These are phyloP conservation scores for Himalopsyche kuldschensis DNA, from an alignment of 2,888 invertebrate species.

Conservation along the genomic window DNA sequence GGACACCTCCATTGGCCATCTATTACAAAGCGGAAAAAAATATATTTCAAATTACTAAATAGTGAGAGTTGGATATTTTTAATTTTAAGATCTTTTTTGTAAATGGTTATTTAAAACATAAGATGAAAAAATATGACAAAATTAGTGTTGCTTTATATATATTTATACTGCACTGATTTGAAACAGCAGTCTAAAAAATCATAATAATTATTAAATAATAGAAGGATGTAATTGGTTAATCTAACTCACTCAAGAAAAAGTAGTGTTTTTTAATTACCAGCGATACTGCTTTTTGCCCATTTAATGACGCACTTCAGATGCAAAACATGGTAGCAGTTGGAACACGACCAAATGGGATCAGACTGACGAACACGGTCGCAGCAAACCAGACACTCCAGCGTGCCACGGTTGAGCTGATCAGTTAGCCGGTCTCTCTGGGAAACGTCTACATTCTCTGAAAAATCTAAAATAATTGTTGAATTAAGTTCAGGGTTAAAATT, in stretches of 20 bases:
- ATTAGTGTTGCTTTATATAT: background rate
- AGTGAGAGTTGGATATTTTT: background rate
- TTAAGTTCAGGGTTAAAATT: no score
- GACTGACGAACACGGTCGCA: slow-evolving; percentile 81
- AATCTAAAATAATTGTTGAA: slow-evolving; percentile 3
- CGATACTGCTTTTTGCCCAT: slow-evolving; percentile 86
- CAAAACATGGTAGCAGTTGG: slow-evolving; percentile 88
- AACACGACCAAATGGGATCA: slow-evolving; percentile 88
- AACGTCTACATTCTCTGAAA: slow-evolving; percentile 52
- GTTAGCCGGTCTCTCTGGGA: slow-evolving; percentile 83
- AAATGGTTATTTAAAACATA: no score
- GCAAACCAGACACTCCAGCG: slow-evolving; percentile 92
- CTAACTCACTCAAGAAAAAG: background rate
- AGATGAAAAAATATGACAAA: no score
- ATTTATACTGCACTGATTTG: no score
- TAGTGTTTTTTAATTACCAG: slow-evolving; percentile 48
- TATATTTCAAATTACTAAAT: background rate
- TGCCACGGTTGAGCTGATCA: slow-evolving; percentile 79
- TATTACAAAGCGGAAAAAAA: slow-evolving; percentile 37
- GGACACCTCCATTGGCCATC: slow-evolving; percentile 94
- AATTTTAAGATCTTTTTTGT: background rate
- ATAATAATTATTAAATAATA: no score
- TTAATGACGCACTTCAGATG: slow-evolving; percentile 88
- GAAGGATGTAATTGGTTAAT: no score
- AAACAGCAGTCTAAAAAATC: no score